Evolutionary conservation across 2,888 invertebrate genomes (phyloP), one percentile per base, ranked within the genome.

Genomic region (Drosophila antonietae): DNA sequence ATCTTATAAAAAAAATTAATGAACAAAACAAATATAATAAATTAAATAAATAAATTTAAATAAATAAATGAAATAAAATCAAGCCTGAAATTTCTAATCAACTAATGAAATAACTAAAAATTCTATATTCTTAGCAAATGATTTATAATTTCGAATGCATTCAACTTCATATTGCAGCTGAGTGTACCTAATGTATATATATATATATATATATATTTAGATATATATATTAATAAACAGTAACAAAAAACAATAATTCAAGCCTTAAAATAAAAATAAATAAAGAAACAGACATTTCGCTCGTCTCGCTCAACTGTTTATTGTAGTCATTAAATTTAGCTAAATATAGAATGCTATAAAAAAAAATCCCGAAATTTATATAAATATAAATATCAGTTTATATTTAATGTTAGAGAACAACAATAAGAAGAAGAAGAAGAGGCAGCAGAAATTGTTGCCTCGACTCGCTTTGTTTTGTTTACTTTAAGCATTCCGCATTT

Each of bases 331-430:
- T 35, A 49, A 46, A 59, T 62, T 33, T 20, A 39, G 18, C 39
- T n/a, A 44, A 59, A 51, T 56, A 44, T 44, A 31, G 41, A 57
- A 79, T 65, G n/a, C 41, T 55, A 56, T 56, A 63, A 63, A 57
- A 67, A 67, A 63, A 20, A 3, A 28, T 28, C 28, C 39, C n/a
- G 15, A 31, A 43, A 53, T 64, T n/a, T 79, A 20, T 20, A 62
- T 70, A 75, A 63, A 75, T 75, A 76, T 57, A 63, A 59, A 60
- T 73, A 78, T 73, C 64, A 73, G 57, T 73, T 78, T 70, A 69
- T 67, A 68, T 68, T 77, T 65, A 73, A 63, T 69, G 52, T 51
- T 69, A 64, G 63, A 55, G 28, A 5, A 3, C 6, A 7, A 35
- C 2, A 18, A 15, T 9, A 9, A 18, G 4, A 6, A 49, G 2